Percentiles rank a stretch among this genome's conserved stretches.
These are phyloP conservation scores for Brachyrhaphis roseni DNA, from an alignment of 2,797 vertebrate genomes.

Conservation along the genomic window DNA sequence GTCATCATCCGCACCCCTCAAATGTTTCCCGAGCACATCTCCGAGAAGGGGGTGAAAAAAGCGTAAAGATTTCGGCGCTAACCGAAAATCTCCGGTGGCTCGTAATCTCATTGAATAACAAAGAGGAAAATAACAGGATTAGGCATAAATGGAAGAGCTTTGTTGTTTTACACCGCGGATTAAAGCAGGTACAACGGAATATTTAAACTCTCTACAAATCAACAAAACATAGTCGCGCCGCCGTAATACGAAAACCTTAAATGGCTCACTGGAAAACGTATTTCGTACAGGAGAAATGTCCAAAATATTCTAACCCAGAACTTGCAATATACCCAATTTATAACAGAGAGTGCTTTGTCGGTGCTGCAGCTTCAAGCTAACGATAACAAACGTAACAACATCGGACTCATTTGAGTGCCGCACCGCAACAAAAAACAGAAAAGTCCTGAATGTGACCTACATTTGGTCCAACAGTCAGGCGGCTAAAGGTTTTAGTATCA, in stretches of 20 bases:
- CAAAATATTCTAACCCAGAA: too few species aligned
- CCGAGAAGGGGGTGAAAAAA: accelerated
- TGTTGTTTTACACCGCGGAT: background rate
- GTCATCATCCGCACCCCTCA: background rate
- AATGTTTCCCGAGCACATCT: background rate
- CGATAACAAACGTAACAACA: background rate
- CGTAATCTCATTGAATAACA: background rate
- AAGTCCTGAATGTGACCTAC: background rate
- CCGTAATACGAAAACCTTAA: background rate
- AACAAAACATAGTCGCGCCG: background rate
- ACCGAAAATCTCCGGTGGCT: background rate
- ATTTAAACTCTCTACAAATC: background rate
- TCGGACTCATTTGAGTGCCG: constrained; percentile 48
- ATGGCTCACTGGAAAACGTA: background rate
- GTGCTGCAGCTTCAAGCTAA: constrained; percentile 12
- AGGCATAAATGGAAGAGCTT: background rate
- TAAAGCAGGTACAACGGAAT: background rate
- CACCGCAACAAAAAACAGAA: constrained; percentile 55
- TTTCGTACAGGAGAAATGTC: background rate
- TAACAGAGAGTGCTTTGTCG: background rate
- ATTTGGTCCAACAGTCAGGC: background rate
- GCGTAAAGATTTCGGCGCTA: accelerated
- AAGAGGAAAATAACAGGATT: background rate
- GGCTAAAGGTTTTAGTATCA: accelerated
- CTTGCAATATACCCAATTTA: background rate